Conservation (phyloP, 1,140 invertebrate species). For the Meloidogyne chitwoodi region DNA sequence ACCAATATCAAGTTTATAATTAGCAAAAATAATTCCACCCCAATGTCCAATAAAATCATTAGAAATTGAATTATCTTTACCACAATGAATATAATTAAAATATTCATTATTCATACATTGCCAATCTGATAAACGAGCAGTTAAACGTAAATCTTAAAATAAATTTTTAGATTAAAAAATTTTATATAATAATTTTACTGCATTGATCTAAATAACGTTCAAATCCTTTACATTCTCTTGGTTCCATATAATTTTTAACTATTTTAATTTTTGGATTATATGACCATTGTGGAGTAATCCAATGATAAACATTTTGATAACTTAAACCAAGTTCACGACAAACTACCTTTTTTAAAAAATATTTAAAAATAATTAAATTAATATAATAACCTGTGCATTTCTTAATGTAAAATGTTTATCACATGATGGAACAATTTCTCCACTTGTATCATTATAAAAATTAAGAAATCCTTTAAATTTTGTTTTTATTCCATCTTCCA, state of each 20-base stretch:
- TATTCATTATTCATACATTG: conserved; percentile 72
- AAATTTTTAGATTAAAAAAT: not conserved
- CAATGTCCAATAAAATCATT: conserved; percentile 72
- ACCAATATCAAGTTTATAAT: conserved; percentile 75
- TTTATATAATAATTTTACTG: not conserved
- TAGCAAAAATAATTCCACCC: conserved; percentile 89
- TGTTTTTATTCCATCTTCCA: conserved; percentile 48
- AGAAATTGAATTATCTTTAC: conserved; percentile 64
- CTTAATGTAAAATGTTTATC: conserved; percentile 87
- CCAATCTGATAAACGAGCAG: conserved; percentile 71
- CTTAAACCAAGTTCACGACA: conserved; percentile 88
- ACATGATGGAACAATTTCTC: conserved; percentile 94
- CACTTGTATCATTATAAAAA: conserved; percentile 85
- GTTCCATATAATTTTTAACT: conserved; percentile 91
- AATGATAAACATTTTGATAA: conserved; percentile 75
- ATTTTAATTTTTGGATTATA: conserved; percentile 61
- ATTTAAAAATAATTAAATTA: conserved; percentile 35
- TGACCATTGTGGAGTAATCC: conserved; percentile 61
- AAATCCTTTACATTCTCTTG: conserved; percentile 75
- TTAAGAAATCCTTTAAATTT: conserved; percentile 75
- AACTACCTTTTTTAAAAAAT: conserved; percentile 66
- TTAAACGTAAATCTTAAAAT: conserved; percentile 11
- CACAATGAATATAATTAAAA: conserved; percentile 90
- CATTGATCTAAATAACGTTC: conserved; percentile 73
- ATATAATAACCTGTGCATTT: conserved; percentile 72